phyloP scores from a whole-genome alignment of 2,797 vertebrate species.

The Zenarchopterus dispar region DNA sequence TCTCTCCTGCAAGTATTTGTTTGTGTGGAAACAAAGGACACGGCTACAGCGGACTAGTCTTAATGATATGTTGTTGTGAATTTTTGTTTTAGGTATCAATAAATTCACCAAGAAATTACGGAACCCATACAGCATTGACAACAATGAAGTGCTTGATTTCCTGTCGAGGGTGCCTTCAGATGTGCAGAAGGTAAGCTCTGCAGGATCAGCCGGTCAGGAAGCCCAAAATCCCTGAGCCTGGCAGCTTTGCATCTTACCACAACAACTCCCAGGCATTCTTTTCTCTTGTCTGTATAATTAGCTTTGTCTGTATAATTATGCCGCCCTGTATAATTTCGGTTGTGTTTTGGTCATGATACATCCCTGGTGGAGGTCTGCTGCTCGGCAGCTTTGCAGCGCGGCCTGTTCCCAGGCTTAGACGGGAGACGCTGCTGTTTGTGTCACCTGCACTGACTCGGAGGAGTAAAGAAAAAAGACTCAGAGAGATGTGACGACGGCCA shows the following conservation, averaged over 20 bases:
- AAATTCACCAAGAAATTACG: slow-evolving; percentile 99
- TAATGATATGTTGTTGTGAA: slow-evolving; percentile 77
- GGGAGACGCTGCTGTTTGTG: slow-evolving; percentile 27
- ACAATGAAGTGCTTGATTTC: slow-evolving; percentile 97
- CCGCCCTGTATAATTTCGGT: slow-evolving; percentile 71
- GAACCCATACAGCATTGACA: slow-evolving; percentile 95
- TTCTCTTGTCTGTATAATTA: slow-evolving; percentile 76
- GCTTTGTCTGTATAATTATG: slow-evolving; percentile 75
- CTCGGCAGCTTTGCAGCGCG: neutral
- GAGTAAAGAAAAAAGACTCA: neutral
- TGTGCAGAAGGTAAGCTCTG: slow-evolving; percentile 92
- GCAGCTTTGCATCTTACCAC: slow-evolving; percentile 57
- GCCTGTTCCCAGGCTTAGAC: slow-evolving; percentile 67
- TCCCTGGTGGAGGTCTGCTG: slow-evolving; percentile 72
- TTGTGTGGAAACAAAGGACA: slow-evolving; percentile 74
- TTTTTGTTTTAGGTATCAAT: slow-evolving; percentile 89
- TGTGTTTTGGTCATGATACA: slow-evolving; percentile 73
- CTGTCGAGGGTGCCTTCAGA: slow-evolving; percentile 97
- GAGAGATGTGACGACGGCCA: neutral
- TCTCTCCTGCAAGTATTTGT: slow-evolving; percentile 56
- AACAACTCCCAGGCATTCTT: slow-evolving; percentile 74
- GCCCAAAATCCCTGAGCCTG: slow-evolving; percentile 69
- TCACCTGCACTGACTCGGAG: slow-evolving; percentile 46
- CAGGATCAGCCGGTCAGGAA: slow-evolving; percentile 74
- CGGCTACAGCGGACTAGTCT: slow-evolving; percentile 60